These are phyloP conservation scores for Odocoileus virginianus DNA, from an alignment of 2,113 vertebrate species.

Conservation along the genomic window DNA sequence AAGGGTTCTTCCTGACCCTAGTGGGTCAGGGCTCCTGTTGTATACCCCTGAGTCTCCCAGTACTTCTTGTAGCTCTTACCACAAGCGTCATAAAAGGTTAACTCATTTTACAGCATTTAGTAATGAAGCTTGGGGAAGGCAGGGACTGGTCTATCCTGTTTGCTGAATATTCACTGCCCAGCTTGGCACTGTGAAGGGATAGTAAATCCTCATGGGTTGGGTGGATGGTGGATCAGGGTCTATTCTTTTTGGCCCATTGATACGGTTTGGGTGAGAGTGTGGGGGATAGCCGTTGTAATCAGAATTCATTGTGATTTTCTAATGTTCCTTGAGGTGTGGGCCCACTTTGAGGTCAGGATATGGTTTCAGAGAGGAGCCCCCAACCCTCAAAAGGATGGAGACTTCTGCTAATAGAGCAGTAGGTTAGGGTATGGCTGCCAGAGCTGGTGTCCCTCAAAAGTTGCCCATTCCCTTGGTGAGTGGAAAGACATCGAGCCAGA, in stretches of 20 bases:
- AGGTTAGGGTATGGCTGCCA: neutral
- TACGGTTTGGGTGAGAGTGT: neutral
- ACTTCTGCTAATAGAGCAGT: neutral
- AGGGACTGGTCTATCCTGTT: neutral
- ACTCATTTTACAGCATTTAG: neutral
- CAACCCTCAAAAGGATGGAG: fast-evolving
- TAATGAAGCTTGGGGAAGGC: neutral
- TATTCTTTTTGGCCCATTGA: neutral
- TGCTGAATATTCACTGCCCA: neutral
- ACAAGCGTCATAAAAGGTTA: neutral
- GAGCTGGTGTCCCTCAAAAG: neutral
- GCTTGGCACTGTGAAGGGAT: too few species aligned
- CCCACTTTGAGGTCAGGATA: neutral
- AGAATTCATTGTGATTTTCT: neutral
- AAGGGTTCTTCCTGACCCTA: neutral
- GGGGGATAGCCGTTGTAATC: neutral
- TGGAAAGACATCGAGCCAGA: neutral
- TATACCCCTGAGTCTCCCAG: neutral
- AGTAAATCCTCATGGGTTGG: neutral
- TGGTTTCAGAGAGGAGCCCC: neutral
- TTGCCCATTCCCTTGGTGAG: neutral
- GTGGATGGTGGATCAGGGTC: neutral
- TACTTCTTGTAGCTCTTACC: neutral
- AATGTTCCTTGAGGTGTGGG: neutral
- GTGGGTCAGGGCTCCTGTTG: neutral